Percentiles rank a stretch among this genome's conserved stretches.
phyloP scores from a whole-genome alignment of 2,113 vertebrate genomes.

The Pituophis catenifer region DNA sequence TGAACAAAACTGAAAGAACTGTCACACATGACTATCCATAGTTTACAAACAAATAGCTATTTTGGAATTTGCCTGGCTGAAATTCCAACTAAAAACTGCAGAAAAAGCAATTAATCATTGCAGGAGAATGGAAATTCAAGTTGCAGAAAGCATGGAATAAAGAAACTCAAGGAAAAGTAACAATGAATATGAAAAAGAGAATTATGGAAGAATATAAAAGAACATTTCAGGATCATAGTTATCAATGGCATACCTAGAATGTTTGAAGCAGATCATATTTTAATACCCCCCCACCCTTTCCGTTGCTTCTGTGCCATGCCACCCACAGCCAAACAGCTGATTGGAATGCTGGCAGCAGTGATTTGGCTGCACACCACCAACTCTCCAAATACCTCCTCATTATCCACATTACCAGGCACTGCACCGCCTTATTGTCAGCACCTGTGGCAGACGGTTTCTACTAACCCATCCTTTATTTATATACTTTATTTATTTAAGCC shows the following conservation, averaged over 20 bases:
- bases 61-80: background rate
- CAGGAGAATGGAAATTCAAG: background rate
- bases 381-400: background rate
- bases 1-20: background rate
- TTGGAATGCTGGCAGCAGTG: background rate
- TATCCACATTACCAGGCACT: background rate
- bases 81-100: background rate
- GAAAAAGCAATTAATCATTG: background rate
- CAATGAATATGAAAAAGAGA: background rate
- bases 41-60: background rate
- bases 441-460: background rate
- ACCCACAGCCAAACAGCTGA: background rate
- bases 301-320: background rate
- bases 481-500: background rate
- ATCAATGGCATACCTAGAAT: background rate
- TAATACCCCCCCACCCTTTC: background rate
- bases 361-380: background rate
- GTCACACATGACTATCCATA: background rate
- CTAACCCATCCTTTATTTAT: background rate
- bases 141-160: background rate
- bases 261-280: background rate
- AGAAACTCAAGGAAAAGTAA: background rate
- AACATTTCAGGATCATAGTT: background rate
- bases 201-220: background rate
- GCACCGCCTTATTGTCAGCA: background rate